Conservation (phyloP, 2,888 invertebrate species). For the Sphaeridia pumilis region DNA sequence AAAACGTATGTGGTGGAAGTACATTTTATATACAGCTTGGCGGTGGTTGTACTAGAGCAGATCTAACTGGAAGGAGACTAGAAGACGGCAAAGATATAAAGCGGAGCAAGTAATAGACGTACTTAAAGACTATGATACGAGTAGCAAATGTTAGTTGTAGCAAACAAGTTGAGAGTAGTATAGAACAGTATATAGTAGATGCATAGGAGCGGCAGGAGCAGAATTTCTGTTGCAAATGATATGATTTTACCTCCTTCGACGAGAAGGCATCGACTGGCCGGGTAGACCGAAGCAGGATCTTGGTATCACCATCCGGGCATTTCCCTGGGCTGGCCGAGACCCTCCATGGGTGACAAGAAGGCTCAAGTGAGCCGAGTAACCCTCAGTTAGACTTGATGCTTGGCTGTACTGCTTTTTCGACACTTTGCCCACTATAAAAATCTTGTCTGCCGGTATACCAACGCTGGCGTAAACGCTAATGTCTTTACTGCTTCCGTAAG, state of each 20-base stretch:
- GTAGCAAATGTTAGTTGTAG: too few relatives aligned
- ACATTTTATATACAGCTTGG: too few relatives aligned
- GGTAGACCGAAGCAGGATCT: conserved; percentile 77
- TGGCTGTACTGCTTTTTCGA: conserved; percentile 73
- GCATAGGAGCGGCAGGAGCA: too few relatives aligned
- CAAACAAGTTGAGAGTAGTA: too few relatives aligned
- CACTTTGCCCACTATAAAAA: conserved; percentile 90
- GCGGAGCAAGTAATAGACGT: too few relatives aligned
- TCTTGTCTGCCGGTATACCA: conserved; percentile 75
- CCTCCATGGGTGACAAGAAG: conserved; percentile 70
- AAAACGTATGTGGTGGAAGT: too few relatives aligned
- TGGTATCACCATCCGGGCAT: conserved; percentile 86
- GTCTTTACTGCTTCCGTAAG: conserved; percentile 97
- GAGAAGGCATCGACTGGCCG: conserved; percentile 56
- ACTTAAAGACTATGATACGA: too few relatives aligned
- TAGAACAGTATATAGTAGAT: too few relatives aligned
- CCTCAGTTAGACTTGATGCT: conserved; percentile 70
- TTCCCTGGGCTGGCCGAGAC: conserved; percentile 83
- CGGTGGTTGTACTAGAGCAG: too few relatives aligned
- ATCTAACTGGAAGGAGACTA: too few relatives aligned
- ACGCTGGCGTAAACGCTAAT: conserved; percentile 87
- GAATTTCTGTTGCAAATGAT: too few relatives aligned
- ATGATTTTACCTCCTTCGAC: conserved; percentile 56
- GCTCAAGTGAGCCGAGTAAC: conserved; percentile 86
- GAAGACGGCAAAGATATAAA: too few relatives aligned